phyloP scores from a whole-genome alignment of 37 sponge, comb jelly and placozoan species.

The Tethya wilhelma region DNA sequence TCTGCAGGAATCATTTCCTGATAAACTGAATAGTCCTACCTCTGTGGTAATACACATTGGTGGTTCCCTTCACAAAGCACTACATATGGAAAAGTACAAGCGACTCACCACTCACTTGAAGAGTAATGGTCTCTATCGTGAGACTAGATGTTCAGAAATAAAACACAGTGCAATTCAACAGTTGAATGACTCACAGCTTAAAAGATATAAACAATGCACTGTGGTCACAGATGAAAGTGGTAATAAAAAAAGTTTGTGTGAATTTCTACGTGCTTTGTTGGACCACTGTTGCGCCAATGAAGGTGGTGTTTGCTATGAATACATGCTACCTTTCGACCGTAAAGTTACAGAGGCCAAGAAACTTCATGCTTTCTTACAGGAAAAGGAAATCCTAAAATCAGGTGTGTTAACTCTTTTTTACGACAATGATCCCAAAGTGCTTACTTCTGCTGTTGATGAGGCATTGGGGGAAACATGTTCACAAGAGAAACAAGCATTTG shows the following conservation, averaged over 20 bases:
- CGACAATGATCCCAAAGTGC: neutral
- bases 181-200: neutral
- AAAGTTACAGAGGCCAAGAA: neutral
- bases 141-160: neutral
- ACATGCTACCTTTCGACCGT: neutral
- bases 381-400: conserved; percentile 7
- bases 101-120: neutral
- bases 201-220: neutral
- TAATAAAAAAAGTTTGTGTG: neutral
- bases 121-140: neutral
- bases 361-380: neutral
- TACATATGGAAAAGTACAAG: neutral
- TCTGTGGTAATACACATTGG: neutral
- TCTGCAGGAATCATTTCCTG: neutral
- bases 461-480: neutral
- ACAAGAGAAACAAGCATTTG: neutral
- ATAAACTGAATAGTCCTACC: neutral
- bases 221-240: neutral
- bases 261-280: neutral
- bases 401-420: neutral
- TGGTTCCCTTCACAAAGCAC: neutral
- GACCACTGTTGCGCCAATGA: neutral
- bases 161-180: neutral
- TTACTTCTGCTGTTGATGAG: neutral
- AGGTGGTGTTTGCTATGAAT: conserved; percentile 5